These are phyloP conservation scores for Drosophila oshimai DNA, from an alignment of 1,140 invertebrate species.

Conservation along the genomic window DNA sequence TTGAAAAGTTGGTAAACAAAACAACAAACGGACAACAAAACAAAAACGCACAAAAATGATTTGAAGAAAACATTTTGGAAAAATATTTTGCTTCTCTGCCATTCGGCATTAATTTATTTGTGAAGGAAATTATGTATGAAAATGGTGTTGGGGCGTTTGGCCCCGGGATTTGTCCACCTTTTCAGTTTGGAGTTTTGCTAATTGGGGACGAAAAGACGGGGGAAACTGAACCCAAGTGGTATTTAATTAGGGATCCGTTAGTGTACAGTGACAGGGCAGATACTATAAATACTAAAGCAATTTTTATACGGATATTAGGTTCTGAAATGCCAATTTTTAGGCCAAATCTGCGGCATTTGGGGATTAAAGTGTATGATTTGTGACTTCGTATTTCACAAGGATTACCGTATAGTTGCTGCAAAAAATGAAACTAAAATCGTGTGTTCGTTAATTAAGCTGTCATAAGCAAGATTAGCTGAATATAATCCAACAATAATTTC, in stretches of 20 bases:
- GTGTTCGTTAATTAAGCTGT: conserved; percentile 32
- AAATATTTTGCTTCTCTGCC: conserved; percentile 33
- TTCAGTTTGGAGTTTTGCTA: not conserved
- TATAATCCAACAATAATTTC: conserved; percentile 20
- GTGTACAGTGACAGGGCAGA: too few species aligned
- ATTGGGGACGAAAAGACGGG: conserved; percentile 3
- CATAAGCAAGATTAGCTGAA: conserved; percentile 27
- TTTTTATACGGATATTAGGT: not conserved
- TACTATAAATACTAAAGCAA: not conserved
- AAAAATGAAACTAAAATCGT: not conserved
- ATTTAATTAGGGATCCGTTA: conserved; percentile 15
- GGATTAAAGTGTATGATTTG: not conserved
- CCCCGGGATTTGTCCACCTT: not conserved
- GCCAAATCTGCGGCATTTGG: too few species aligned
- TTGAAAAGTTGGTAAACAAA: conserved; percentile 65
- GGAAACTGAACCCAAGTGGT: not conserved
- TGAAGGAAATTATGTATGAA: conserved; percentile 35
- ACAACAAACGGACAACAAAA: conserved; percentile 10
- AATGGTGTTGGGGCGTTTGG: not conserved
- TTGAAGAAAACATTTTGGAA: conserved; percentile 37
- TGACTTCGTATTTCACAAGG: not conserved
- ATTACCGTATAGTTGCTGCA: not conserved
- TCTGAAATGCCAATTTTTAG: too few species aligned
- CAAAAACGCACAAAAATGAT: conserved; percentile 36
- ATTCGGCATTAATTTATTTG: conserved; percentile 42